Base-by-base conservation (phyloP, 2,797 vertebrate species). In the Apogon hyalosoma region DNA sequence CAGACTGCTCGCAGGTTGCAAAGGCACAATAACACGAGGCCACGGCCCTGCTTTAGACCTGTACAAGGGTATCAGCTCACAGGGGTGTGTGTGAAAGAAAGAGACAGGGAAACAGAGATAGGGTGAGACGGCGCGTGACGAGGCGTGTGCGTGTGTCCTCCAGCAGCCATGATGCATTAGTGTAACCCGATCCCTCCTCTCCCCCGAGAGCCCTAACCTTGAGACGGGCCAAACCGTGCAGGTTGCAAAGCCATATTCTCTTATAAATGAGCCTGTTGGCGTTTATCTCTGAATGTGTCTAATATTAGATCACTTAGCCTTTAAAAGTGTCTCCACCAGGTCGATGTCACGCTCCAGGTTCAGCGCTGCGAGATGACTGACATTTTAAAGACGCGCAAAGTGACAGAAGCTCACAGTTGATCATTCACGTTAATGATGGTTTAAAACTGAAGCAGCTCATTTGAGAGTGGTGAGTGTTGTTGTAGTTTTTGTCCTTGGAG, bases 101-200 rank as follows among this genome's bases (percentile, higher is more conserved):
- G 65, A 64, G 41, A 24, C 9, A 65, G 69, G 48, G 45, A 60
- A 48, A 48, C 69, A 63, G 78, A 64, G 81, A 88, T 82, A 39
- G 79, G 72, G 72, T 75, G 79, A 90, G 87, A 82, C 74, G 73
- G 73, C 68, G 72, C 75, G 78, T 84, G 85, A 86, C 28, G 79
- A 82, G 82, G 63, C 41, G 55, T 79, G 86, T 77, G 85, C 69
- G 54, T 81, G 79, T 86, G 87, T 89, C 85, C 82, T 89, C 85
- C 85, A 85, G 83, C 87, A 84, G 88, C 87, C 87, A 87, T 84
- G 84, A 87, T 92, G 88, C 87, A 91, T 91, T 91, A 91, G 87
- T 79, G 90, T 87, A 92, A 92, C 84, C 72, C 63, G 90, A 92
- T 85, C 79, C 78, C 77, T 64, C 70, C 69, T 63, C 83, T 89